These are phyloP conservation scores for Anthopleura sola DNA, from an alignment of 64 coral and sea anemone genomes.

Conservation along the genomic window DNA sequence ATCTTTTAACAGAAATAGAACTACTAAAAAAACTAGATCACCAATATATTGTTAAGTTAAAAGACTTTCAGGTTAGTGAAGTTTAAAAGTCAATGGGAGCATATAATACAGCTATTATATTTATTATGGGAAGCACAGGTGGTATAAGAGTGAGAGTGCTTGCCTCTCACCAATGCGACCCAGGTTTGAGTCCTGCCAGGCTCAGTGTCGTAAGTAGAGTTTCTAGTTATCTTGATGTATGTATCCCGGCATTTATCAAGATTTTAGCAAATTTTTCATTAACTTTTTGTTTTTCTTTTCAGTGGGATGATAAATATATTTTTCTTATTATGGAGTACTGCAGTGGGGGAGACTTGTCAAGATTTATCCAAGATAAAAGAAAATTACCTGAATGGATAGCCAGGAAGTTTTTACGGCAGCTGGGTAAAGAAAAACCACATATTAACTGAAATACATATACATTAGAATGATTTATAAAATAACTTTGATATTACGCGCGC, in stretches of 20 bases:
- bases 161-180: no score
- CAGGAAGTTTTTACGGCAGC: constrained; percentile 80
- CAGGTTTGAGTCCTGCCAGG: no score
- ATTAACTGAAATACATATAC: no score
- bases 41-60: constrained; percentile 91
- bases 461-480: no score
- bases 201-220: no score
- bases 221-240: no score
- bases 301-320: constrained; percentile 94
- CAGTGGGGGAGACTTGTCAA: constrained; percentile 94
- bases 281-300: neutral
- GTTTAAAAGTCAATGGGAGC: neutral
- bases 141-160: no score
- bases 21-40: constrained; percentile 95
- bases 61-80: constrained; percentile 84
- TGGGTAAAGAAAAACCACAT: constrained; percentile 35
- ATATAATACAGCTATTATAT: neutral
- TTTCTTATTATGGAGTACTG: constrained; percentile 99
- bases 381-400: constrained; percentile 80
- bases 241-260: no score
- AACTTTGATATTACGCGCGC: no score
- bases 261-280: neutral
- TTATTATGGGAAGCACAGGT: no score
- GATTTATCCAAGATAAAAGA: constrained; percentile 89
- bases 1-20: constrained; percentile 91